These are phyloP conservation scores for Andrena bucephala DNA, from an alignment of 2,888 invertebrate species.

Conservation along the genomic window DNA sequence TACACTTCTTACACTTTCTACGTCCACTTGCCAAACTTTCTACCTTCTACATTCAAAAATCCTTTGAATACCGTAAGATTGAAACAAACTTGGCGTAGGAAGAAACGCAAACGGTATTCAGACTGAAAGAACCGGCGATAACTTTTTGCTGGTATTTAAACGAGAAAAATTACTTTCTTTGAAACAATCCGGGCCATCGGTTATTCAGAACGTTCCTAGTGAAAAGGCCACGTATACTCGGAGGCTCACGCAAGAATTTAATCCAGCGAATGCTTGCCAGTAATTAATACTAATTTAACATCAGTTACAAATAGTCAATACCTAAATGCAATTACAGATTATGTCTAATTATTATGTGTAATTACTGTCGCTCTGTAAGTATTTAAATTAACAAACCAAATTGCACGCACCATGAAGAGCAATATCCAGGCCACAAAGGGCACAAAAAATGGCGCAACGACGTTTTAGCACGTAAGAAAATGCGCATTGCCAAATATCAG, in stretches of 20 bases:
- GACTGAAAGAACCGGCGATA: conserved; percentile 18
- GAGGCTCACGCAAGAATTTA: not conserved
- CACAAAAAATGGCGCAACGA: no score
- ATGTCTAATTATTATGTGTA: no score
- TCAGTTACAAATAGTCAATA: not conserved
- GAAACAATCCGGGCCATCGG: conserved; percentile 18
- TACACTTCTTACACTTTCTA: not conserved
- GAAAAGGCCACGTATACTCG: not conserved
- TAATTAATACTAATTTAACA: not conserved
- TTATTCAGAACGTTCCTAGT: conserved; percentile 13
- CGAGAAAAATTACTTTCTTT: conserved; percentile 29
- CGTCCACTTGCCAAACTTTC: conserved; percentile 24
- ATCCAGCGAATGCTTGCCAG: not conserved
- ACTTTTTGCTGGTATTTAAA: conserved; percentile 21
- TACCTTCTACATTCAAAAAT: conserved; percentile 36
- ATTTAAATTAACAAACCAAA: not conserved
- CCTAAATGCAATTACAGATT: not conserved
- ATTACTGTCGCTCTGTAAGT: not conserved
- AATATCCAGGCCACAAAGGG: not conserved
- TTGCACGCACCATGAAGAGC: not conserved
- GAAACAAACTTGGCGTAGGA: conserved; percentile 36
- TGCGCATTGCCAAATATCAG: not conserved
- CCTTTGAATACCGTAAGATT: conserved; percentile 33
- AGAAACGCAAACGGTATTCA: conserved; percentile 37
- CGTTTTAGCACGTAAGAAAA: no score